phyloP scores from a whole-genome alignment of 2,113 vertebrate species.

The Heteronetta atricapilla region DNA sequence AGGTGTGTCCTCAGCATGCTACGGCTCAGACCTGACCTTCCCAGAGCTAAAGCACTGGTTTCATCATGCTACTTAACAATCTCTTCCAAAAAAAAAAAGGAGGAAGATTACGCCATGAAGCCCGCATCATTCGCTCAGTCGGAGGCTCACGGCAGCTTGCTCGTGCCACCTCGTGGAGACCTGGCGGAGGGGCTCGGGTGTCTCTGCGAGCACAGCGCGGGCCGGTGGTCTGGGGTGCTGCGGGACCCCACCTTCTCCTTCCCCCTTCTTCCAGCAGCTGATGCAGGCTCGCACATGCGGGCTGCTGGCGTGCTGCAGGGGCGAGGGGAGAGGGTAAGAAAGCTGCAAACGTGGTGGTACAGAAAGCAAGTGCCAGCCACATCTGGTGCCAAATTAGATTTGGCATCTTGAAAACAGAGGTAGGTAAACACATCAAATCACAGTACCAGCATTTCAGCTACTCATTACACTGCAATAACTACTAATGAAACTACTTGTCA shows the following conservation, averaged over 20 bases:
- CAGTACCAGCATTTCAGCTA: neutral
- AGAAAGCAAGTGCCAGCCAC: fast-evolving
- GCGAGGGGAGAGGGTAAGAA: no score
- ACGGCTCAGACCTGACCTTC: neutral
- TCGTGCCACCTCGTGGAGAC: constrained; percentile 29
- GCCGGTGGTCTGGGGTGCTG: neutral
- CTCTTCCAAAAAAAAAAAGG: no score
- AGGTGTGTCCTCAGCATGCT: neutral
- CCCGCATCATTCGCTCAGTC: fast-evolving
- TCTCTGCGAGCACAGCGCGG: neutral
- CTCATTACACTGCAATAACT: neutral
- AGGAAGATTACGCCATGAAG: no score
- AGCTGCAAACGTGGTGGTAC: fast-evolving
- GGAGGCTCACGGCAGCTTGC: neutral
- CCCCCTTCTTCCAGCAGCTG: neutral
- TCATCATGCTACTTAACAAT: fast-evolving
- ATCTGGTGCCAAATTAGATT: fast-evolving
- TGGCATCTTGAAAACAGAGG: neutral
- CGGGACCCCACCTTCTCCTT: fast-evolving
- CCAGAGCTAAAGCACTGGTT: neutral
- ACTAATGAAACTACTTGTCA: neutral
- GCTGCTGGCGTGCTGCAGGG: neutral
- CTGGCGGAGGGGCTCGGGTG: neutral
- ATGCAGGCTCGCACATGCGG: neutral
- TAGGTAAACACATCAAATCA: no score